Evolutionary conservation across 1,140 invertebrate species (phyloP).

Genomic region (Sminthurinus signatus): DNA sequence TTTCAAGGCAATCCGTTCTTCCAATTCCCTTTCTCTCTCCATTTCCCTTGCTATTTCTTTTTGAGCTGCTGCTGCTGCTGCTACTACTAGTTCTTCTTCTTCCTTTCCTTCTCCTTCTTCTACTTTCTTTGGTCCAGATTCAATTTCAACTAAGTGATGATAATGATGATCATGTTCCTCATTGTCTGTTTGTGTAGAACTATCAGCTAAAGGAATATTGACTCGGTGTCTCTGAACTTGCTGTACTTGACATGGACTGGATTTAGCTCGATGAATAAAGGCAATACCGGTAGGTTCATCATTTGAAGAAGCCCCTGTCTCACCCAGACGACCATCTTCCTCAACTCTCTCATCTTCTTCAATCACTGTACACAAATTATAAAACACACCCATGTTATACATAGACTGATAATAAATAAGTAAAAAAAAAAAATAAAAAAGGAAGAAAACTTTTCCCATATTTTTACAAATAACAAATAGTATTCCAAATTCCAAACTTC

Average conservation of each 20-base stretch:
- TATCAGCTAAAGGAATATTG: conserved; percentile 10
- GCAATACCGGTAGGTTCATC: conserved; percentile 13
- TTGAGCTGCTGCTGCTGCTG: background rate
- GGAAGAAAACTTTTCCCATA: too few relatives aligned
- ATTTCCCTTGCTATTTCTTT: too few relatives aligned
- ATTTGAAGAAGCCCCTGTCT: background rate
- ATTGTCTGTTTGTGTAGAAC: conserved; percentile 17
- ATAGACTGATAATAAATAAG: too few relatives aligned
- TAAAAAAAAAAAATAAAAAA: too few relatives aligned
- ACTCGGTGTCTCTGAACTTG: background rate
- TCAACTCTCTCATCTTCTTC: conserved; percentile 35
- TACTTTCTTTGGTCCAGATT: background rate
- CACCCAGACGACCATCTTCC: conserved; percentile 21
- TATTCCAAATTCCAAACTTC: too few relatives aligned
- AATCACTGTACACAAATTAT: too few relatives aligned
- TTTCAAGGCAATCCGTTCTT: background rate
- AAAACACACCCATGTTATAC: too few relatives aligned
- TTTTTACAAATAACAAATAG: too few relatives aligned
- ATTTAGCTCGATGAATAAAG: conserved; percentile 8
- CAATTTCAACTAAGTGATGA: background rate
- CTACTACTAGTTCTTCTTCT: background rate
- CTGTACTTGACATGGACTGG: conserved; percentile 7
- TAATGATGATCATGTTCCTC: background rate
- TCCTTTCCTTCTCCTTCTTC: background rate
- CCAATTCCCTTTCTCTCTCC: background rate